Base-by-base conservation (phyloP, 2,797 vertebrate genomes). In the Cirrhinus mrigala region DNA sequence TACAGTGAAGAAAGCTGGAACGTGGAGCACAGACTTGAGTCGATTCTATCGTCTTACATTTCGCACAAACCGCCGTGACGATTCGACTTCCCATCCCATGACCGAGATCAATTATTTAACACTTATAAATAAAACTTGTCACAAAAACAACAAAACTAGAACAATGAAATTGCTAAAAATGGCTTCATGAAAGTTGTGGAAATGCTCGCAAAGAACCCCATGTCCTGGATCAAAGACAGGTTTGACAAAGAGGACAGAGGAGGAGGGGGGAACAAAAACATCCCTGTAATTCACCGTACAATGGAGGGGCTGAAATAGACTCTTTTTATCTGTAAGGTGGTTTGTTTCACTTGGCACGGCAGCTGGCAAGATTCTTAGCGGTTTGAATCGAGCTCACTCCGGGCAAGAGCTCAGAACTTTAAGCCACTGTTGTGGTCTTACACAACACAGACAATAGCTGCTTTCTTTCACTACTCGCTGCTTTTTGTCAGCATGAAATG, bases 151-250 rank as follows among this genome's bases (percentile, higher is more conserved):
- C 91, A 90, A 88, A 89, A 69, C 40, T 86, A 92, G 92, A 90
- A 92, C 73, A 83, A 84, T 84, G 79, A 87, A 88, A 85, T 80
- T 89, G 14, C 85, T 85, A 14, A 88, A 88, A 86, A 81, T 74
- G 71, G 79, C 88, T 84, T 93, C 85, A 91, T 93, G 94, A 94
- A 91, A 87, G 86, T 70, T 92, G 91, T 92, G 93, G 92, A 93
- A 92, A 90, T 66, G n/a, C 82, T 88, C 71, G 88, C 91, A 90
- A 86, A 89, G 37, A 85, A 82, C 64, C 75, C 62, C 22, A 40
- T 74, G 83, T 84, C 37, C 48, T n/a, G 29, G 75, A 87, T 90
- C 83, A 88, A 90, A 90, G 81, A 50, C 50, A 70, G 20, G n/a
- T 78, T 50, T 66, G 76, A 88, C 89, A 89, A 88, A 89, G 85